Evolutionary conservation across 2,113 vertebrate genomes (phyloP), one percentile per base, ranked within the genome.

Genomic region (Engraulis encrasicolus): DNA sequence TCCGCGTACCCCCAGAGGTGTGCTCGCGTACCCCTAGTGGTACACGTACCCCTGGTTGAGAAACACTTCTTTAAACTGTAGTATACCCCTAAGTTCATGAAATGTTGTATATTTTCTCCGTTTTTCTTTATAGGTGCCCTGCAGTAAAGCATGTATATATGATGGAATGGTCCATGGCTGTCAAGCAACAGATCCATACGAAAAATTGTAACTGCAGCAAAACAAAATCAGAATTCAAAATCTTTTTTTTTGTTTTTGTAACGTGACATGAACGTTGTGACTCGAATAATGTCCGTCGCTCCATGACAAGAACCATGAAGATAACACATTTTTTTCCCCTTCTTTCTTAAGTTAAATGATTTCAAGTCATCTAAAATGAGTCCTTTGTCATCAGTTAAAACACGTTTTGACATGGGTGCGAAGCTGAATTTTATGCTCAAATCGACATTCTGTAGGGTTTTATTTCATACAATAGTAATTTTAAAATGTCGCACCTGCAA

Each of bases 41-140:
- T n/a, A n/a, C n/a, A n/a, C n/a, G n/a, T n/a, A n/a, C n/a, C n/a
- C n/a, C n/a, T n/a, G n/a, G n/a, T n/a, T n/a, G n/a, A n/a, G n/a
- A n/a, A n/a, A n/a, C n/a, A n/a, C n/a, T n/a, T n/a, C n/a, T n/a
- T n/a, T n/a, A n/a, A n/a, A n/a, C n/a, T n/a, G n/a, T n/a, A n/a
- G n/a, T 14, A 38, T 61, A 2, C 23, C 66, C 14, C 34, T 74
- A 14, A 31, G 31, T 74, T 74, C 27, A 58, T 20, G n/a, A 74
- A 74, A 74, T 9, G 31, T 6, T 74, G 31, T 31, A 4, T 71
- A 20, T 20, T 0, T 61, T 5, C 9, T 15, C 15, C 20, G 11
- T n/a, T 19, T 37, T 74, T 37, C 79, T 82, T 40, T 19, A 31
- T 78, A 88, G 87, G 87, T 86, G 19, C 52, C 48, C 74, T 85